Evolutionary conservation across 1,140 invertebrate species (phyloP), one percentile per base, ranked within the genome.

Genomic region (Drosophila baimaii): DNA sequence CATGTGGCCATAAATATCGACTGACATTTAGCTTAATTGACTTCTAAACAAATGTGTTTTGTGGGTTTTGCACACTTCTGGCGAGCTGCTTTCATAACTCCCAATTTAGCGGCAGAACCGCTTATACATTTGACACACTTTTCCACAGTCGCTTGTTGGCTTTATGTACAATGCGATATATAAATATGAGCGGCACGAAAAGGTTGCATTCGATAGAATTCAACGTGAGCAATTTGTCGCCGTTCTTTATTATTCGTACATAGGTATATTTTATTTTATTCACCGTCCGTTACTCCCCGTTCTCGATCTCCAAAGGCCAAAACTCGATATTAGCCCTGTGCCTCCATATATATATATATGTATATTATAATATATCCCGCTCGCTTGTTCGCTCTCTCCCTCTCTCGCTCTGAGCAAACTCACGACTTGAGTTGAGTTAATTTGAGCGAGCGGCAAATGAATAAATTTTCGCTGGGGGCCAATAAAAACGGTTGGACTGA

Each of bases 401-500:
- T 39, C 29, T 58, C 29, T 10, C 25, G 47, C 41, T 31, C 66
- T 44, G 66, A 39, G 39, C 69, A 39, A 70, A 56, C 69, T 72
- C 52, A 58, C 69, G 68, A 58, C 41, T 71, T 35, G 70, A 66
- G 37, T 65, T 52, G 47, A 54, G 65, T 88, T 84, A 59, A 77
- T 66, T 85, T 75, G 49, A 55, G 69, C 71, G 78, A 75, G 57
- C 65, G 64, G 41, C 68, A 54, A 57, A 56, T 39, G 52, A 71
- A 56, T 70, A 57, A n/a, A 70, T 71, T 68, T 63, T 70, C 58
- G 35, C 39, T 64, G 52, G 55, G 37, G 55, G 35, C 74, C 79
- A 86, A 79, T 86, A 86, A 82, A 82, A 86, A 81, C 79, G 79
- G 47, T 57, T 62, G 79, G 52, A 19, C 47, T 56, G 56, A 59